A percentile compares a stretch with the other conserved stretches of the same genome.
These are phyloP conservation scores for Tetramorium simillimum DNA, from an alignment of 1,140 invertebrate genomes.

Conservation along the genomic window DNA sequence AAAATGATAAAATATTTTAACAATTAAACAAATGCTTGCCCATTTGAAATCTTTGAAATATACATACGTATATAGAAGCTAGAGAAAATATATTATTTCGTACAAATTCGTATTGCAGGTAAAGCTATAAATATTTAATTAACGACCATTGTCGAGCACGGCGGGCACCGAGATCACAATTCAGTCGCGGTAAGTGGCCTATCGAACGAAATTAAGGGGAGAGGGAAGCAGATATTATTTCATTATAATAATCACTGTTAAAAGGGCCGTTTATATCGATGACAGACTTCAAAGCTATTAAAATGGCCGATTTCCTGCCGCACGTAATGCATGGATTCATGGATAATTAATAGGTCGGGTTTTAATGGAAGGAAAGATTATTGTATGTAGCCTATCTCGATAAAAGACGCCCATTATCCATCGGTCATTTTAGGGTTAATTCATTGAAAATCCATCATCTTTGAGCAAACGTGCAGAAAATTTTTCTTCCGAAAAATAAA, in stretches of 20 bases:
- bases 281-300: constrained; percentile 53
- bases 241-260: constrained; percentile 47
- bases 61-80: background rate
- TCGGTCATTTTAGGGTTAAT: background rate
- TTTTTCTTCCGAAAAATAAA: background rate
- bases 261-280: constrained; percentile 47
- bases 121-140: constrained; percentile 39
- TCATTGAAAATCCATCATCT: constrained; percentile 1
- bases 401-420: constrained; percentile 2
- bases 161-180: background rate
- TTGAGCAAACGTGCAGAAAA: background rate
- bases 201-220: constrained; percentile 13
- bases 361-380: constrained; percentile 42
- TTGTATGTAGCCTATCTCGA: background rate
- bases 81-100: constrained; percentile 1
- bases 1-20: background rate
- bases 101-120: background rate
- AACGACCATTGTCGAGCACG: background rate
- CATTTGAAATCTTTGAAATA: background rate
- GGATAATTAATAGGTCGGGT: constrained; percentile 28
- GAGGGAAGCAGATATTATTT: constrained; percentile 29
- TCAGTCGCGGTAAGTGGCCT: background rate
- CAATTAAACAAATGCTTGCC: background rate
- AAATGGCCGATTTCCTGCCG: constrained; percentile 32
- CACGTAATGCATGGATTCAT: background rate